Evolutionary conservation across 2,797 vertebrate genomes (phyloP), one percentile per base, ranked within the genome.

Genomic region (Chelonia mydas): DNA sequence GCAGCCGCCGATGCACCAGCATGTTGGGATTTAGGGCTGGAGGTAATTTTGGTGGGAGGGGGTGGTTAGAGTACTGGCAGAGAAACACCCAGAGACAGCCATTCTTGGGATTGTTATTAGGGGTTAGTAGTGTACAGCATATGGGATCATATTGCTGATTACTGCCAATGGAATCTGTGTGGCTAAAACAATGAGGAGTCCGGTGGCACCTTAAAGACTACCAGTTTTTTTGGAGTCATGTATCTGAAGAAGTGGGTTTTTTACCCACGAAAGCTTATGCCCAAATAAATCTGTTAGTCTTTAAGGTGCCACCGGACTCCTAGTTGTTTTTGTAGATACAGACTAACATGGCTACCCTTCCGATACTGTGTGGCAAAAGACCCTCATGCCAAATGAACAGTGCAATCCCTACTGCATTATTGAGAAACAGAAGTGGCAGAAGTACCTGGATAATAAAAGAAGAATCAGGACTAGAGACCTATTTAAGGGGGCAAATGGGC

Each of bases 401-500:
- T 55, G 0, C 0, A 2, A 7, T 50, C 50, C 82, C 57, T 88
- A 15, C 84, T 87, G 33, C 81, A 72, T 0, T 6, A 31, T 25
- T 90, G 85, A 91, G 86, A 74, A 93, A 87, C 84, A 85, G 55
- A 72, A 41, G 37, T 72, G 37, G 89, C 85, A 87, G 55, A 72
- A 41, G 68, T 72, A 23, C 68, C 17, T 81, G 80, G 16, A 6
- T 83, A 94, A 89, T n/a, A 89, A 89, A 92, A 78, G 37, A 23
- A 95, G 68, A 83, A 45, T 12, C 88, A 61, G 83, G 80, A 84
- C n/a, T 25, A 90, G 61, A 94, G 80, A 65, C 23, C 9, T 28
- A 12, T 81, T 81, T 47, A 61, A 95, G 93, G 94, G 54, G 78
- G 65, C 94, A 87, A 93, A 92, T 68, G 83, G 77, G 96, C 93